Evolutionary conservation across 1,140 invertebrate species (phyloP), one percentile per base, ranked within the genome.

Genomic region (Papilio xuthus): DNA sequence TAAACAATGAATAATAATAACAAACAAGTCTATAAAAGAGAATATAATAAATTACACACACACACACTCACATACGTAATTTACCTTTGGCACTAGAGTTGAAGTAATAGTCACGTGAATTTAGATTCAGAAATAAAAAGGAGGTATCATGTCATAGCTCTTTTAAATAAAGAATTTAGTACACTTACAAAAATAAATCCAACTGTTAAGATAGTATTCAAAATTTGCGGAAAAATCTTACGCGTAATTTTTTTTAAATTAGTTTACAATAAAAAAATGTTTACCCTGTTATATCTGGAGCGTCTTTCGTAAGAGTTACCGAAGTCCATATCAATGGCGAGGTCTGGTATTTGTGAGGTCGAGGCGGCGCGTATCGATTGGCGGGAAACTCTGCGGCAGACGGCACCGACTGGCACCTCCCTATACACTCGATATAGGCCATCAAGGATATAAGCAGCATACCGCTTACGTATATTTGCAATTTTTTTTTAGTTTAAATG

Each of bases 241-340:
- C 50, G 18, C n/a, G 18, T n/a, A 53, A n/a, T n/a, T n/a, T n/a
- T 18, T 8, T 1, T 23, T 26, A 63, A 44, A 73, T 18, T 53
- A 4, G n/a, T 15, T 50, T 83, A 85, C 75, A 15, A 44, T 41
- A 53, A 9, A 47, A 20, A 32, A 75, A 28, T 41, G 50, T 20
- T 85, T 89, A 92, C 91, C 88, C 90, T 85, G 60, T 93, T 92
- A 80, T 93, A 92, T 84, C 90, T 85, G 6, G 90, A 92, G 10
- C 90, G 81, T 75, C 90, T 83, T 78, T 93, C 89, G 26, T 90
- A 78, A 13, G 86, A 85, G 72, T 83, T 93, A 2, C 90, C 91
- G 77, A 92, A 92, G 28, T 92, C 90, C 90, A 92, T 91, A 63
- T 0, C 42, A 15, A 76, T 15, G 4, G 60, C 13, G 60, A 67